These are phyloP conservation scores for Apotomis capreana DNA, from an alignment of 2,888 invertebrate genomes.

Conservation along the genomic window DNA sequence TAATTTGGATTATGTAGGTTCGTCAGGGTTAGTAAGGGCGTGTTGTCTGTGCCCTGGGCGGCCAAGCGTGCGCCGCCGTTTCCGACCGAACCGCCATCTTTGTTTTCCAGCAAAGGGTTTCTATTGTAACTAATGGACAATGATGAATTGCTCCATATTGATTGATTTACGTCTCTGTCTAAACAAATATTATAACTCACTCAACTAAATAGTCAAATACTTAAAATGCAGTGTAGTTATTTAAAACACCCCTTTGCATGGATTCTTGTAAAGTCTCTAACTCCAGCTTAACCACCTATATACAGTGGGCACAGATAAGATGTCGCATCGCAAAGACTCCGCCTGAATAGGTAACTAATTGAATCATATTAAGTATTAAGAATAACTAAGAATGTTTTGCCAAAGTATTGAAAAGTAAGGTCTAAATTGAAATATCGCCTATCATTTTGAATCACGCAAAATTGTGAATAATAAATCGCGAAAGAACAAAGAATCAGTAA, in stretches of 20 bases:
- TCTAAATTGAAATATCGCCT: no score
- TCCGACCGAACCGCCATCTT: conserved; percentile 66
- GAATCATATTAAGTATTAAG: no score
- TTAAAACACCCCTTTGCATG: no score
- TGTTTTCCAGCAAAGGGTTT: conserved; percentile 54
- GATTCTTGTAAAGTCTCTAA: no score
- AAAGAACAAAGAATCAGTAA: conserved; percentile 15
- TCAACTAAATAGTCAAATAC: background rate
- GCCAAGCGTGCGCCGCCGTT: conserved; percentile 70
- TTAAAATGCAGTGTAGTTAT: no score
- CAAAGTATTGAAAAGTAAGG: no score
- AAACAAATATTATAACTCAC: background rate
- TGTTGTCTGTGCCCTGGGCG: conserved; percentile 67
- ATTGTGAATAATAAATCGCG: conserved; percentile 1
- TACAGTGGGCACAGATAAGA: no score
- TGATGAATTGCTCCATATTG: background rate
- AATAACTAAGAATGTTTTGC: no score
- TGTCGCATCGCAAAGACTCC: no score
- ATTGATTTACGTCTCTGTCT: background rate
- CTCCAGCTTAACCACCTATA: no score
- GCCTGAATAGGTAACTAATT: no score
- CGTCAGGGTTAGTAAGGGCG: conserved; percentile 70
- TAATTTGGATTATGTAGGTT: conserved; percentile 62
- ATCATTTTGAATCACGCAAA: background rate
- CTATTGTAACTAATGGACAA: background rate